Evolutionary conservation across 2,113 vertebrate species (phyloP), one percentile per base, ranked within the genome.

Genomic region (Catharus fuscescens): DNA sequence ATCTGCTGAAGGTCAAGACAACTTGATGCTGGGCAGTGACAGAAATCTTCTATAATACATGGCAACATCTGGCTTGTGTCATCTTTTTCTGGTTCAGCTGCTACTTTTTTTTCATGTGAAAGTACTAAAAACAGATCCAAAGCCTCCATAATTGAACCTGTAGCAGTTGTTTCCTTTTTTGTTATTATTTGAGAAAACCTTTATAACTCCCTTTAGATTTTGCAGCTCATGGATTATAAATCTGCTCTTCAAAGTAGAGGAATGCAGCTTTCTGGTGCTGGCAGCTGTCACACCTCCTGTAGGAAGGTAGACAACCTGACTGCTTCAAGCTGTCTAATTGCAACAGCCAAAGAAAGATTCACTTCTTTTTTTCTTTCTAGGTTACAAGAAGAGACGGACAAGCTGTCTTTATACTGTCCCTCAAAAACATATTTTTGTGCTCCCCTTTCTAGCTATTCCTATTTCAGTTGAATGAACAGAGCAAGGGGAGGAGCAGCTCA

Each of bases 191-290:
- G 83, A 91, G 78, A 77, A 95, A 95, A 90, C 24, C 20, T 82
- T 88, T 86, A 77, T 44, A 80, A 36, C 29, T 95, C 67, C 54
- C 78, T 85, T 92, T 70, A 88, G 70, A 74, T 86, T 95, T 87
- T 94, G 45, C 56, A 88, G 47, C 78, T 95, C 85, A 90, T 95
- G 71, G 93, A 94, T 95, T 90, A 86, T 80, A 82, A 95, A 67
- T 88, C 56, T 80, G 34, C 18, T 93, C 85, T 93, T 95, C 92
- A 95, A 95, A 96, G 79, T 0, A 78, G 48, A 93, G 7, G 74
- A 83, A 73, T 64, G 50, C 56, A 86, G 56, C 74, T 85, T 62
- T 90, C 79, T 94, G 82, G 82, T 0, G 0, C 76, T 86, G 56
- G 15, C 29, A 92, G 47, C 90, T 95, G 93, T 95, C 88, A 92